Conservation (phyloP, 2,113 vertebrate genomes). For the Narcine bancroftii region DNA sequence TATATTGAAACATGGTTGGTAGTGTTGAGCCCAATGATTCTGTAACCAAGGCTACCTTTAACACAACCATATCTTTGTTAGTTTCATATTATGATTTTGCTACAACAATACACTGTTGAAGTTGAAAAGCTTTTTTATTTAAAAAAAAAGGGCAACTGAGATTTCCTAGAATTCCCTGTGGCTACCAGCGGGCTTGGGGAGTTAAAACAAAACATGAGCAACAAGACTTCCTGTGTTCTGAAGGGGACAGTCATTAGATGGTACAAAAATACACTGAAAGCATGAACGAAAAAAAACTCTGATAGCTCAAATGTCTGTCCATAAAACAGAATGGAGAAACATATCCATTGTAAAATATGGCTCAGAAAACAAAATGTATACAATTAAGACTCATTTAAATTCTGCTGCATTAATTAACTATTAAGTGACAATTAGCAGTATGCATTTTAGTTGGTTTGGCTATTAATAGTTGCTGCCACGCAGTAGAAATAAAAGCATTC, state of each 20-base stretch:
- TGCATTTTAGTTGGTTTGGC: neutral
- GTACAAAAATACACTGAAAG: neutral
- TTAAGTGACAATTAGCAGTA: neutral
- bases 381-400: neutral
- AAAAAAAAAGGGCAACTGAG: neutral
- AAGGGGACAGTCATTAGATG: neutral
- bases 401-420: too few relatives aligned
- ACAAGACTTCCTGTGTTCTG: neutral
- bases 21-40: neutral
- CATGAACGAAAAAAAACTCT: neutral
- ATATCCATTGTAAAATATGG: neutral
- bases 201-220: neutral
- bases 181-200: neutral
- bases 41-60: neutral
- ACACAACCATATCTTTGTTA: neutral
- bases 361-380: neutral
- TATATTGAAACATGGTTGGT: neutral
- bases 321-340: neutral
- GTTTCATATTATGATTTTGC: slow-evolving; percentile 5
- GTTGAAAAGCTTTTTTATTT: neutral
- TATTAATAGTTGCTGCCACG: neutral
- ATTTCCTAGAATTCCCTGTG: neutral
- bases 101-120: neutral
- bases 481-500: neutral
- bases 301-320: neutral